These are phyloP conservation scores for Ptychochromis oligacanthus DNA, from an alignment of 2,113 vertebrate species.

Conservation along the genomic window DNA sequence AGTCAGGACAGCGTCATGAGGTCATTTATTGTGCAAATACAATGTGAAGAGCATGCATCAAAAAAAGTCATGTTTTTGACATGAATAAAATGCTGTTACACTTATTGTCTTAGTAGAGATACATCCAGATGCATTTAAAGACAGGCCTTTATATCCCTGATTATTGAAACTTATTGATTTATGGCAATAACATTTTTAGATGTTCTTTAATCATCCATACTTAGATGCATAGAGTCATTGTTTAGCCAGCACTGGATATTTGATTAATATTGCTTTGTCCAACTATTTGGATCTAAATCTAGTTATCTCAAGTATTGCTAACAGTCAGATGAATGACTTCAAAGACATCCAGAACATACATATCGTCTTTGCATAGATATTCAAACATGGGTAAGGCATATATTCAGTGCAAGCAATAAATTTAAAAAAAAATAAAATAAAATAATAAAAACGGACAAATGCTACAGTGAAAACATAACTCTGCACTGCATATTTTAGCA, in stretches of 20 bases:
- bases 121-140: not conserved
- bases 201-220: conserved; percentile 19
- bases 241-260: not conserved
- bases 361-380: conserved; percentile 64
- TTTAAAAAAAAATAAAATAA: not conserved
- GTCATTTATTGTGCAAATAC: conserved; percentile 53
- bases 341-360: not conserved
- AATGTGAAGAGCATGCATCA: conserved; percentile 15
- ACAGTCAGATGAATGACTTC: not conserved
- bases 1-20: not conserved
- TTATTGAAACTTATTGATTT: conserved; percentile 14
- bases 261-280: conserved; percentile 59
- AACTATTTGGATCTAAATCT: not conserved
- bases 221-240: conserved; percentile 37
- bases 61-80: not conserved
- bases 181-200: conserved; percentile 10
- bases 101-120: not conserved
- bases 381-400: conserved; percentile 54
- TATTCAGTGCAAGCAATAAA: conserved; percentile 24
- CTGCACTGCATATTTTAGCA: not conserved
- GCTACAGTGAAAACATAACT: conserved; percentile 8
- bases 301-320: conserved; percentile 45
- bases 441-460: no score
- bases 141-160: conserved; percentile 38
- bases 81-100: not conserved